phyloP scores from a whole-genome alignment of 2,113 vertebrate genomes.

The Pelodiscus sinensis region DNA sequence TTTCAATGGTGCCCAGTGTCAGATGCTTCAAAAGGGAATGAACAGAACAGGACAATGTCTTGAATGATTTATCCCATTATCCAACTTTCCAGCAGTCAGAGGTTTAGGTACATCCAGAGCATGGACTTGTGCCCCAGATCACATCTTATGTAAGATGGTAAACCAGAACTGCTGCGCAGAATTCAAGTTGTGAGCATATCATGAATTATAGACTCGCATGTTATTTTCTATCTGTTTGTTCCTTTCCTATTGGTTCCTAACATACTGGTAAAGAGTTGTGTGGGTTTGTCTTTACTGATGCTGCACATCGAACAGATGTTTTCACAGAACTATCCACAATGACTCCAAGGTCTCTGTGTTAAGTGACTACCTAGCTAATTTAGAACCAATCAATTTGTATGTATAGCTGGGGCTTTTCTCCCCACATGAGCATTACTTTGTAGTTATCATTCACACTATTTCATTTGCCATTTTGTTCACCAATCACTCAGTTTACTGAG shows the following conservation, averaged over 20 bases:
- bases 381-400: neutral
- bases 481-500: neutral
- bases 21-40: neutral
- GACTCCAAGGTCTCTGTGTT: neutral
- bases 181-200: neutral
- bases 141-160: neutral
- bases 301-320: neutral
- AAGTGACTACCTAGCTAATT: neutral
- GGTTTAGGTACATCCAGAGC: neutral
- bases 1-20: neutral
- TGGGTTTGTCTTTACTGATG: neutral
- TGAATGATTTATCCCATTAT: neutral
- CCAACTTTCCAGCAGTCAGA: neutral
- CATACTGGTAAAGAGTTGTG: neutral
- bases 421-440: neutral
- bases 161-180: neutral
- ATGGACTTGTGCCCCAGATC: neutral
- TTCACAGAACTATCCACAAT: neutral
- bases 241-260: neutral
- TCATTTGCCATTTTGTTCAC: neutral
- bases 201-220: neutral
- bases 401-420: neutral
- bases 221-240: neutral
- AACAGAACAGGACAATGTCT: neutral
- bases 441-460: neutral